Conservation (phyloP, 1,140 invertebrate genomes). For the Drosophila parabipectinata region DNA sequence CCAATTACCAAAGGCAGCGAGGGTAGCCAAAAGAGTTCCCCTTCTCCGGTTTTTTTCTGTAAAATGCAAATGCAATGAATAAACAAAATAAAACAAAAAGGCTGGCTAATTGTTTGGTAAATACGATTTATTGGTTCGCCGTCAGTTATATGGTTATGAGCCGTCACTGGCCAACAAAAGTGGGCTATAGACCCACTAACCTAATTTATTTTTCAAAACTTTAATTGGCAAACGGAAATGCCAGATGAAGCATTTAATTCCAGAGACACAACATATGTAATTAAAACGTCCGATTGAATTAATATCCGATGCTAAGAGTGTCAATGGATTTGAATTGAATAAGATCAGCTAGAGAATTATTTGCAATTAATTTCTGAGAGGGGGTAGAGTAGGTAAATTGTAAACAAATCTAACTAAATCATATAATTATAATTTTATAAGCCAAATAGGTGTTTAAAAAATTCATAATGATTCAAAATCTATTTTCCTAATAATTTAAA, state of each 20-base stretch:
- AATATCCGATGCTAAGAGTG: background rate
- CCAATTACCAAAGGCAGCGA: slow-evolving; percentile 29
- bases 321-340: background rate
- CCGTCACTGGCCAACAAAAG: slow-evolving; percentile 32
- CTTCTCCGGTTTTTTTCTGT: background rate
- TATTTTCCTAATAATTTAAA: background rate
- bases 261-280: background rate
- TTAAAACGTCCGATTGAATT: background rate
- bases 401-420: background rate
- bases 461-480: no score
- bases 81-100: slow-evolving; percentile 16
- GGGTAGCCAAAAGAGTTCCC: slow-evolving; percentile 8
- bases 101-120: slow-evolving; percentile 35
- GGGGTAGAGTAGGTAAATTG: background rate
- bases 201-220: background rate
- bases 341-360: background rate
- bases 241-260: background rate
- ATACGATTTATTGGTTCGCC: slow-evolving; percentile 24
- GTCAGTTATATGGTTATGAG: slow-evolving; percentile 28
- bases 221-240: background rate
- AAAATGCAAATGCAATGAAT: slow-evolving; percentile 3
- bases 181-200: background rate
- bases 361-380: background rate
- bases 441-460: background rate
- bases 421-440: background rate